phyloP scores from a whole-genome alignment of 2,888 invertebrate genomes.

The Parthenolecanium corni region DNA sequence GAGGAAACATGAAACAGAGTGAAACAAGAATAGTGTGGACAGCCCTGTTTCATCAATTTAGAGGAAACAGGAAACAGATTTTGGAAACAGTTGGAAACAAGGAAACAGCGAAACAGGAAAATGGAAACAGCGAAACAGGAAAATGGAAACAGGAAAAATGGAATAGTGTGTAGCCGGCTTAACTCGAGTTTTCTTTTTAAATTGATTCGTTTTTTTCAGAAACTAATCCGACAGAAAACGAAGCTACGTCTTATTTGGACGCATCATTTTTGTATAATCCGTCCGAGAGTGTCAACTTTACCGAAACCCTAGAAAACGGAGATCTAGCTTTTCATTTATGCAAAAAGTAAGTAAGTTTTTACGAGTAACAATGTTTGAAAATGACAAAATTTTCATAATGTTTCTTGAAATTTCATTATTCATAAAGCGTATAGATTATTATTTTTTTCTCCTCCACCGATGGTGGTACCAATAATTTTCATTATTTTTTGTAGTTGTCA shows the following conservation, averaged over 20 bases:
- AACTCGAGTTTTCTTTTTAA: no score
- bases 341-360: neutral
- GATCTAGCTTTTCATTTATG: neutral
- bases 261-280: slow-evolving; percentile 9
- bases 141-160: no score
- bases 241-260: slow-evolving; percentile 16
- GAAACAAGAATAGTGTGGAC: no score
- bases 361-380: neutral
- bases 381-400: neutral
- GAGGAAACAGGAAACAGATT: no score
- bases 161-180: no score
- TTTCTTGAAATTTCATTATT: neutral
- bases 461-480: neutral
- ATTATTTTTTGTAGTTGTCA: neutral
- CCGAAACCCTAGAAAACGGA: neutral
- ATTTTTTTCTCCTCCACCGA: neutral
- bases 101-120: no score
- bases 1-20: no score
- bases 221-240: neutral
- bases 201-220: no score
- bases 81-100: no score
- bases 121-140: no score
- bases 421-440: neutral
- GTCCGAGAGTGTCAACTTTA: neutral
- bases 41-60: no score